phyloP scores from a whole-genome alignment of 53 echinoderm and acorn worm genomes.

The Luidia sarsii region DNA sequence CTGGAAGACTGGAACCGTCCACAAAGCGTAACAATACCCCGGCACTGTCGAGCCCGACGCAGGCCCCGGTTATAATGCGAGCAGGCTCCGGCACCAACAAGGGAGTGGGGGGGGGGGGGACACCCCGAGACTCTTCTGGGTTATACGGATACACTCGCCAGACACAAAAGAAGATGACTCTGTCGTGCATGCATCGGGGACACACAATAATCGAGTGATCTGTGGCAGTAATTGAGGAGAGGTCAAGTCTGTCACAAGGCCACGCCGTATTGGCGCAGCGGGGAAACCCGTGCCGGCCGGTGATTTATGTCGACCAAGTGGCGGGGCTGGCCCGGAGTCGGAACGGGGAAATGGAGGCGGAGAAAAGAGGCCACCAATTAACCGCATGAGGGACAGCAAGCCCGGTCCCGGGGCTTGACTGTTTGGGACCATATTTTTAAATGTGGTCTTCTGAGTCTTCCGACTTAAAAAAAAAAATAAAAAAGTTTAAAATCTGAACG shows the following conservation, averaged over 20 bases:
- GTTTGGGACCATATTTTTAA: conserved; percentile 48
- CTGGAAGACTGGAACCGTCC: too few relatives aligned
- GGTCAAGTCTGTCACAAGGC: conserved; percentile 44
- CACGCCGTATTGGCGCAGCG: neutral
- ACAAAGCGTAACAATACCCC: too few relatives aligned
- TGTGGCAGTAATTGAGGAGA: conserved; percentile 44
- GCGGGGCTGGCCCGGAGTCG: conserved; percentile 15
- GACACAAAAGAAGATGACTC: conserved; percentile 35
- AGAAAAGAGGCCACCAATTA: neutral
- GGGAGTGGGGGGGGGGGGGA: too few relatives aligned
- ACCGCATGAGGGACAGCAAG: too few relatives aligned
- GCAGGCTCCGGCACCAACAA: neutral
- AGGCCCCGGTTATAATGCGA: neutral
- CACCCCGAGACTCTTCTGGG: neutral
- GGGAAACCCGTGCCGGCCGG: neutral
- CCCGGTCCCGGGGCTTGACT: too few relatives aligned
- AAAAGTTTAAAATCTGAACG: too few relatives aligned
- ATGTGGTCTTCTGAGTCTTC: conserved; percentile 29
- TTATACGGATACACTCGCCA: neutral
- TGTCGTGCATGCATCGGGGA: neutral
- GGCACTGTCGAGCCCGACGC: neutral
- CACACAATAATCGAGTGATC: conserved; percentile 50
- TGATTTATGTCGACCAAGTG: conserved; percentile 38
- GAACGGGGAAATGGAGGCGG: neutral
- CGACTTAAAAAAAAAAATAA: too few relatives aligned